A percentile compares a stretch with the other conserved stretches of the same genome.
Evolutionary conservation across 2,797 vertebrate species (phyloP).

Genomic region (Momotus momota): DNA sequence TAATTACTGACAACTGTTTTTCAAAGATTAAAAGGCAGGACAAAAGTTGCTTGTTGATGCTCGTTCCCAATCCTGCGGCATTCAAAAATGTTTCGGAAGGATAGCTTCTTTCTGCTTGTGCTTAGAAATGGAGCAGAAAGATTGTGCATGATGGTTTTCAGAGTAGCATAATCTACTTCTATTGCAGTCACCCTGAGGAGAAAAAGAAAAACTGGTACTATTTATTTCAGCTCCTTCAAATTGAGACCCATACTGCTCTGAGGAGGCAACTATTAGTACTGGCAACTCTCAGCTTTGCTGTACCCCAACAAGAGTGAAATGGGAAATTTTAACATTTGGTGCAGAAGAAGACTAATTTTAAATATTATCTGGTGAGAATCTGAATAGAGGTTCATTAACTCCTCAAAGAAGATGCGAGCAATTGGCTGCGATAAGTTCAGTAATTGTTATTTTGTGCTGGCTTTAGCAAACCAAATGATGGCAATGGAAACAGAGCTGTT

Average conservation of each 20-base stretch:
- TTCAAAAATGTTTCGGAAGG: not conserved
- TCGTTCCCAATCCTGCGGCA: slow-evolving; percentile 9
- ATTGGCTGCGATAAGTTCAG: slow-evolving; percentile 30
- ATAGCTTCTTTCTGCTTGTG: not conserved
- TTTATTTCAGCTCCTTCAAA: slow-evolving; percentile 52
- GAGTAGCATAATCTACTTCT: slow-evolving; percentile 45
- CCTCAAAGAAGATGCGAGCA: slow-evolving; percentile 15
- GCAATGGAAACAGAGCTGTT: slow-evolving; percentile 38
- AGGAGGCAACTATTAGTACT: slow-evolving; percentile 20
- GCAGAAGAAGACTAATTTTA: slow-evolving; percentile 41
- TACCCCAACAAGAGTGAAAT: slow-evolving; percentile 50
- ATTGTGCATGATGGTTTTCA: slow-evolving; percentile 58
- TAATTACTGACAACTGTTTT: slow-evolving; percentile 53
- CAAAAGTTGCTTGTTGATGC: slow-evolving; percentile 18
- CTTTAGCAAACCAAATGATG: slow-evolving; percentile 46
- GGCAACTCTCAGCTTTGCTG: slow-evolving; percentile 51
- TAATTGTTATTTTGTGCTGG: slow-evolving; percentile 48
- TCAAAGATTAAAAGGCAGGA: slow-evolving; percentile 6
- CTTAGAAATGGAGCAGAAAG: slow-evolving; percentile 17
- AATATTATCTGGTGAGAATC: slow-evolving; percentile 63
- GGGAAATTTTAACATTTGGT: slow-evolving; percentile 44
- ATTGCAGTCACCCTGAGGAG: slow-evolving; percentile 31
- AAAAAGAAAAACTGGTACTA: slow-evolving; percentile 43
- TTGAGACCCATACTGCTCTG: not conserved
- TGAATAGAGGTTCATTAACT: slow-evolving; percentile 41